These are phyloP conservation scores for Sphenodon punctatus DNA, from an alignment of 2,797 vertebrate species.

Conservation along the genomic window DNA sequence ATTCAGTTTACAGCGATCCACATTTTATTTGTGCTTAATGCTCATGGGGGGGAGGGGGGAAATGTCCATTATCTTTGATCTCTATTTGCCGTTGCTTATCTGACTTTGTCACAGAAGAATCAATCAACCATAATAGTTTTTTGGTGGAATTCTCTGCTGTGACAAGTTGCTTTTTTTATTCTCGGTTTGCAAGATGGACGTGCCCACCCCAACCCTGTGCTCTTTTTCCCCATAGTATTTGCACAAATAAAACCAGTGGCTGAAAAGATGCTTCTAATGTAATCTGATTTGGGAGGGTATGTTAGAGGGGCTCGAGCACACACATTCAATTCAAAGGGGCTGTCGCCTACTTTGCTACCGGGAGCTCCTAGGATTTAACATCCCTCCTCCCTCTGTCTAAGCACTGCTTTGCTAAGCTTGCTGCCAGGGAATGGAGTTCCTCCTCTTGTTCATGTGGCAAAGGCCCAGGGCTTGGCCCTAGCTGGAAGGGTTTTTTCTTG, in stretches of 20 bases:
- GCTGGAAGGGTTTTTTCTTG: no score
- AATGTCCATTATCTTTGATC: constrained; percentile 62
- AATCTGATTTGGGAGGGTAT: constrained; percentile 15
- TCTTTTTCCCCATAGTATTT: constrained; percentile 33
- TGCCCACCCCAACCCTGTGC: constrained; percentile 12
- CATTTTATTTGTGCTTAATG: constrained; percentile 70
- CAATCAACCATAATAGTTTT: constrained; percentile 67
- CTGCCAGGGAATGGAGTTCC: rapidly evolving
- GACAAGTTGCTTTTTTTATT: constrained; percentile 71
- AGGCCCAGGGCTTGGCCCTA: no score
- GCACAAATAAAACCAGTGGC: constrained; percentile 38
- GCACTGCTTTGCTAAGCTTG: background rate
- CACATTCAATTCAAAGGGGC: rapidly evolving
- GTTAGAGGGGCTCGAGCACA: background rate
- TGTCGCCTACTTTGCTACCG: rapidly evolving
- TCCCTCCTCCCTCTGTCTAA: background rate
- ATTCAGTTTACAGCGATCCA: constrained; percentile 71
- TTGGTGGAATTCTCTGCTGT: constrained; percentile 61
- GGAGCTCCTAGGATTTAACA: background rate
- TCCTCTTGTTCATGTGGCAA: rapidly evolving
- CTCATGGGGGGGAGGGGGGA: constrained; percentile 63
- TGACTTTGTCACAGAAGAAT: constrained; percentile 60
- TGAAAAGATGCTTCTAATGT: constrained; percentile 50
- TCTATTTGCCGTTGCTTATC: constrained; percentile 64
- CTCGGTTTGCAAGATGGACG: constrained; percentile 56